Conservation (phyloP, 2,888 invertebrate species). For the Polydesmus complanatus region DNA sequence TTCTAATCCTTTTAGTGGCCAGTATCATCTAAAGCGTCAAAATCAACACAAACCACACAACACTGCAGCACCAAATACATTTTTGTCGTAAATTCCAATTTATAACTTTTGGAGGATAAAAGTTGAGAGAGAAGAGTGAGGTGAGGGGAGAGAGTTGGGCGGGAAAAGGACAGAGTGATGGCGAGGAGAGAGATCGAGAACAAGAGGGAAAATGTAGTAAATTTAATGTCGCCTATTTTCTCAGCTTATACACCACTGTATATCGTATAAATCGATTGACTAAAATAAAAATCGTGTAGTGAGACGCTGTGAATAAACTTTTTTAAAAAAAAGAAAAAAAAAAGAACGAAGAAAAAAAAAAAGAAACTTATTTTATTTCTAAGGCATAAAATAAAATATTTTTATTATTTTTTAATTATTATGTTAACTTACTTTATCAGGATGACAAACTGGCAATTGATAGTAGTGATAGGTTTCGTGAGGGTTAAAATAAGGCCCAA, state of each 20-base stretch:
- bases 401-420: too few species aligned
- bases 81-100: constrained; percentile 9
- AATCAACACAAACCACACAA: constrained; percentile 6
- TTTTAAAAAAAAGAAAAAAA: not conserved
- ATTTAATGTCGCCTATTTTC: not conserved
- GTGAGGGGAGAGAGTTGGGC: not conserved
- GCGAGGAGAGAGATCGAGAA: not conserved
- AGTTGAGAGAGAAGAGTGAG: not conserved
- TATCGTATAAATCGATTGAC: not conserved
- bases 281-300: not conserved
- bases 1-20: constrained; percentile 12
- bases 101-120: constrained; percentile 10
- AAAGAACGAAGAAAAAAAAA: too few species aligned
- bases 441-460: constrained; percentile 38
- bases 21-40: constrained; percentile 1
- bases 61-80: constrained; percentile 1
- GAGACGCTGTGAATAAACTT: not conserved
- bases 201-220: not conserved
- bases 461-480: constrained; percentile 42
- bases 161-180: not conserved
- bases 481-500: constrained; percentile 40
- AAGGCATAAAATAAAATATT: too few species aligned
- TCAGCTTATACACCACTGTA: not conserved
- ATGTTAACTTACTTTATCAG: constrained; percentile 32
- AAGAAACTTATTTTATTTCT: too few species aligned